Evolutionary conservation across 2,797 vertebrate genomes (phyloP), one percentile per base, ranked within the genome.

Genomic region (Epinephelus malabaricus): DNA sequence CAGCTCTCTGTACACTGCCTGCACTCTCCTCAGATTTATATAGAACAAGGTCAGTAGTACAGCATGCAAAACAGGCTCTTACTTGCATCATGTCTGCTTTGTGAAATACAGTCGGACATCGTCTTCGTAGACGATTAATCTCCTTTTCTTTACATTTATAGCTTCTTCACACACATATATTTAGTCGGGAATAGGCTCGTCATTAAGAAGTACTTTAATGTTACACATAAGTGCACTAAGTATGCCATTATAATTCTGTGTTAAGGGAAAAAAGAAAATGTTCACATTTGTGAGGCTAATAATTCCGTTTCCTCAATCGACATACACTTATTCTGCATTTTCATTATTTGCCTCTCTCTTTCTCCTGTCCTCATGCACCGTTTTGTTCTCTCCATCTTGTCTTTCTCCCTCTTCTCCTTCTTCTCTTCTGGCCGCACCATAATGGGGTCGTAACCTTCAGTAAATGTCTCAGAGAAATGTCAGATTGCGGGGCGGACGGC

Each of bases 31-130:
- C 71, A 65, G 73, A 82, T 67, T 64, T 55, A 82, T 80, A 38
- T 68, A 83, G 74, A 81, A 73, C 82, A 30, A 61, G 68, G 74
- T 87, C 85, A 87, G 80, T 79, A 11, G 78, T 46, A 51, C 80
- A 46, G n/a, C 69, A 61, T 70, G 63, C 34, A 70, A 27, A 55
- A 55, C 8, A 27, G 62, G n/a, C 27, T 77, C 78, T 64, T 21
- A 14, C 59, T 76, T 69, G 76, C 56, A 71, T 76, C 69, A 25
- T 0, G 18, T 58, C 59, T 11, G 21, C 27, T 73, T 17, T 58
- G 25, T 43, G 19, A 80, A 74, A 53, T 58, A 10, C 53, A 54
- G 30, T 6, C 2, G 0, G 43, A 73, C 70, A 19, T 49, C 27
- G 2, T 76, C 56, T 64, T 68, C 62, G 18, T 6, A 21, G 53